Evolutionary conservation across 2,888 invertebrate species (phyloP), one percentile per base, ranked within the genome.

Genomic region (Bibio marci): DNA sequence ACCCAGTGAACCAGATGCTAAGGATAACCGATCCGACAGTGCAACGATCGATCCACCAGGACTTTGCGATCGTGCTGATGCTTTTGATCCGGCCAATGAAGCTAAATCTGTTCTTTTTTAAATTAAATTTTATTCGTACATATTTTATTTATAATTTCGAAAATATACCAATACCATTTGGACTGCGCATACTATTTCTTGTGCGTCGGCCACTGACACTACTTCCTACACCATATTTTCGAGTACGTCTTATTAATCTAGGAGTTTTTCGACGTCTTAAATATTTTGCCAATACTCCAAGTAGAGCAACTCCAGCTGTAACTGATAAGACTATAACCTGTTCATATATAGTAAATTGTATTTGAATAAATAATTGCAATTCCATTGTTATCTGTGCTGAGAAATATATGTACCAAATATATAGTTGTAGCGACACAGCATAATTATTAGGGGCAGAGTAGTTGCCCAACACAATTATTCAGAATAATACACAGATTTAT

Each of bases 211-310:
- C 66, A 8, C 22, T 22, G 4, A 22, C 4, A 22, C 22, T 22
- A 22, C 8, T 22, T 6, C 22, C 8, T 6, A 6, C 4, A 0
- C 57, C 57, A 35, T 54, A 54, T 54, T 74, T 74, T 42, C 73
- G 65, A 8, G 69, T 65, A 49, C 74, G 72, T 30, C 63, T 55
- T 2, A 71, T 59, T 31, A 74, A 72, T 38, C 76, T 70, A 44
- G 71, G 68, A 12, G 72, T 71, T 52, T 78, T 70, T 42, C 77
- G 67, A 40, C 86, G 69, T 35, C 81, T 74, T 49, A 87, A 64
- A 58, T 81, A 85, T 48, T 79, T 73, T 31, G 90, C 85, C 25
- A 91, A 60, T 10, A 86, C 73, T 30, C 85, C 82, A 31, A 91
- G 71, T n/a, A 90, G 65, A 8, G 82, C 72, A 15, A 86, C 75